Evolutionary conservation across 2,113 vertebrate genomes (phyloP).

Genomic region (Eurypyga helias): DNA sequence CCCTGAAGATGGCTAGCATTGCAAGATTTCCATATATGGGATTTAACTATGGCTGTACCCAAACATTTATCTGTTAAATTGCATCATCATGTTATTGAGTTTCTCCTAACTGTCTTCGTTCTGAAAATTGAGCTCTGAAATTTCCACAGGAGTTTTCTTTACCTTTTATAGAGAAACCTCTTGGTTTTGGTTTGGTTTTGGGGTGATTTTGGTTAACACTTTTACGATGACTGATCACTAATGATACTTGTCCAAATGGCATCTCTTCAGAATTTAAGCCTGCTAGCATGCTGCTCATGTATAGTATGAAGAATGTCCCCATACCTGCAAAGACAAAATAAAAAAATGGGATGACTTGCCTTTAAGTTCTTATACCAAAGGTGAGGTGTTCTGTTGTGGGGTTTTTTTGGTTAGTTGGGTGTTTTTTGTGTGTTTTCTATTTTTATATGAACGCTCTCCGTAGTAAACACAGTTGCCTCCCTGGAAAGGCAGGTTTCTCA

Average conservation of each 20-base stretch:
- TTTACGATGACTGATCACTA: neutral
- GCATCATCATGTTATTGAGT: neutral
- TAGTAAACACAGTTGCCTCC: neutral
- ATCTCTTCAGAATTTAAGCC: neutral
- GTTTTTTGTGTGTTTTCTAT: neutral
- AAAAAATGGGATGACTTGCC: neutral
- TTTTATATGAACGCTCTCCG: neutral
- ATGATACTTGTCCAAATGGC: neutral
- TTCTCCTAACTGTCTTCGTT: neutral
- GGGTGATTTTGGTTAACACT: neutral
- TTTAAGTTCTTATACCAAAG: no score
- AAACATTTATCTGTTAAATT: neutral
- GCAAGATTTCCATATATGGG: neutral
- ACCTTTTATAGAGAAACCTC: neutral
- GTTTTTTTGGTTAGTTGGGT: neutral
- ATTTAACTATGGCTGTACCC: neutral
- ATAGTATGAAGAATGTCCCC: neutral
- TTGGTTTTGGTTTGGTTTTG: neutral
- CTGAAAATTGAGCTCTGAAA: neutral
- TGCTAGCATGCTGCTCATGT: fast-evolving
- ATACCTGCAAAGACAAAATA: neutral
- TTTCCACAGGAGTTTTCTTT: neutral
- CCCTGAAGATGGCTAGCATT: neutral
- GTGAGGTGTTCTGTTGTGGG: neutral
- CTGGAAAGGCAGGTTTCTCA: neutral